Percentiles rank a stretch among this genome's conserved stretches.
Evolutionary conservation across 2,113 vertebrate genomes (phyloP).

Genomic region (Gnathonemus longibarbis): DNA sequence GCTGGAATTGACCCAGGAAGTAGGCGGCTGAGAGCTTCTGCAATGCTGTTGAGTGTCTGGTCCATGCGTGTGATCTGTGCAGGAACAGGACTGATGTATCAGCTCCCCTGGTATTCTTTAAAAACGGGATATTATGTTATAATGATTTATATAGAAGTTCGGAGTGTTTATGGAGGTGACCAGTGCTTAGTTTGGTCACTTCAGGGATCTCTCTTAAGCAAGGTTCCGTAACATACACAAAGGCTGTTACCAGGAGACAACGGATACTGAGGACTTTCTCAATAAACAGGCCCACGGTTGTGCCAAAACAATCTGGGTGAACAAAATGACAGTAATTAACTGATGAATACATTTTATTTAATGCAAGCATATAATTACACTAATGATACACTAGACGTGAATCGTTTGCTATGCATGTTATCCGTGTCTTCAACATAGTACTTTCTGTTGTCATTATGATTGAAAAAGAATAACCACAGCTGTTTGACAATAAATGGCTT

Average conservation of each 20-base stretch:
- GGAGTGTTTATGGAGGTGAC: background rate
- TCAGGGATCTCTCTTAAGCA: background rate
- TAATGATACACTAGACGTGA: background rate
- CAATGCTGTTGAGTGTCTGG: constrained; percentile 72
- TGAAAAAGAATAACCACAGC: too few species aligned
- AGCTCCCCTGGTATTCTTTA: background rate
- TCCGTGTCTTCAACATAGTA: background rate
- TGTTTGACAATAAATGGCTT: too few species aligned
- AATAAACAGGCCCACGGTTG: background rate
- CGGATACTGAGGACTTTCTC: background rate
- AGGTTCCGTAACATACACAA: background rate
- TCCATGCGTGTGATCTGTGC: constrained; percentile 79
- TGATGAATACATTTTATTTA: background rate
- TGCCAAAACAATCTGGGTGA: too few species aligned
- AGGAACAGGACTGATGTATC: background rate
- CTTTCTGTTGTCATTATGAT: background rate
- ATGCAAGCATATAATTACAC: background rate
- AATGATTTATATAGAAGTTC: background rate
- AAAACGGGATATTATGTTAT: background rate
- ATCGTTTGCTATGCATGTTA: background rate
- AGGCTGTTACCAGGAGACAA: background rate
- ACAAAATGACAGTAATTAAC: background rate
- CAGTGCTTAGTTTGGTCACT: background rate
- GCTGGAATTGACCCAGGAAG: constrained; percentile 47
- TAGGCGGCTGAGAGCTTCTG: constrained; percentile 69